Percentiles rank a stretch among this genome's conserved stretches.
phyloP scores from a whole-genome alignment of 2,113 vertebrate genomes.

The Thymallus thymallus region DNA sequence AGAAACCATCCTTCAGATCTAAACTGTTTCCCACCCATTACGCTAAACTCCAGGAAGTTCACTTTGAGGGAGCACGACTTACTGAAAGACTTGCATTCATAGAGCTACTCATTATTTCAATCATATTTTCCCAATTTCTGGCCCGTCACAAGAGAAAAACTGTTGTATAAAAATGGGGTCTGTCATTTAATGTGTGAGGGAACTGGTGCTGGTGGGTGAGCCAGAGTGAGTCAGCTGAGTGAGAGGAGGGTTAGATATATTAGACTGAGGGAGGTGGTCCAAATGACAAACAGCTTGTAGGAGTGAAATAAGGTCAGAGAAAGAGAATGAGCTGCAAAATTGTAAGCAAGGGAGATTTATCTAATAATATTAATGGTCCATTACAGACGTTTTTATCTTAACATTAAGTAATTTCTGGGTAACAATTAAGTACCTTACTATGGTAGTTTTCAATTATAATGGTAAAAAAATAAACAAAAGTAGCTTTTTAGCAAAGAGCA shows the following conservation, averaged over 20 bases:
- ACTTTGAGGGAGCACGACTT: neutral
- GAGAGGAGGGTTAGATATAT: neutral
- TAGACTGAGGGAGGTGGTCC: neutral
- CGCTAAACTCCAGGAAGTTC: neutral
- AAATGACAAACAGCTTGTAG: too few species aligned
- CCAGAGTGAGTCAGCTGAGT: neutral
- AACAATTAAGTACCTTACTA: too few species aligned
- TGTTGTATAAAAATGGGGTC: neutral
- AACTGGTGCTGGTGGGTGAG: neutral
- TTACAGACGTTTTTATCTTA: too few species aligned
- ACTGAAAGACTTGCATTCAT: slow-evolving; percentile 9
- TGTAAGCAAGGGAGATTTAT: neutral
- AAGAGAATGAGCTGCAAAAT: neutral
- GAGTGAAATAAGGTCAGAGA: neutral
- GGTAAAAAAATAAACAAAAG: too few species aligned
- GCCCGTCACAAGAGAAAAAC: neutral
- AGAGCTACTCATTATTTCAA: slow-evolving; percentile 2
- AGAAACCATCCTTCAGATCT: neutral
- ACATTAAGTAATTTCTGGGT: too few species aligned
- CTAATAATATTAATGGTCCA: too few species aligned
- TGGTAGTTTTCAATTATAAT: too few species aligned
- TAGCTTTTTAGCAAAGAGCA: too few species aligned
- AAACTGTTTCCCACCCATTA: neutral
- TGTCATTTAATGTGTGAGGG: neutral
- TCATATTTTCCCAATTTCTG: neutral